phyloP scores from a whole-genome alignment of 1,140 invertebrate genomes.

The Drosophila tristis region DNA sequence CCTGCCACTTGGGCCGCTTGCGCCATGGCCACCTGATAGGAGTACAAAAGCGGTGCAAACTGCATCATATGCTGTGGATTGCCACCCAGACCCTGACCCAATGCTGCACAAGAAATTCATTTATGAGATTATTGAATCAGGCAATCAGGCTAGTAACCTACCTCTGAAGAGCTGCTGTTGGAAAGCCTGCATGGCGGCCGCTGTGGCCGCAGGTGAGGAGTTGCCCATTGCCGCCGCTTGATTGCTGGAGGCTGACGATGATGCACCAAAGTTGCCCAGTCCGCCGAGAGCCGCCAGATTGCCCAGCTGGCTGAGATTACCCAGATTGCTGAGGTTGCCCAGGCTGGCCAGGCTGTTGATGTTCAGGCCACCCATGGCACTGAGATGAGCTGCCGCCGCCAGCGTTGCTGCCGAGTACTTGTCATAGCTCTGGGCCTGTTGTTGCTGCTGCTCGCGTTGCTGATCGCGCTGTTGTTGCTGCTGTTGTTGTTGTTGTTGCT shows the following conservation, averaged over 20 bases:
- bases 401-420: constrained; percentile 84
- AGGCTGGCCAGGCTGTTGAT: constrained; percentile 72
- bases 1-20: constrained; percentile 88
- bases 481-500: constrained; percentile 78
- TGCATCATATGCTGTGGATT: constrained; percentile 92
- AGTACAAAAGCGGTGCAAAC: constrained; percentile 93
- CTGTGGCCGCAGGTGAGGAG: constrained; percentile 86
- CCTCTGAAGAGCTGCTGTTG: constrained; percentile 91
- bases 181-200: constrained; percentile 91
- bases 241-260: constrained; percentile 86
- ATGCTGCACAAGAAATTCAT: constrained; percentile 37
- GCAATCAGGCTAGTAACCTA: constrained; percentile 60
- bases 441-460: constrained; percentile 69
- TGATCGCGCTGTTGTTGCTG: constrained; percentile 79
- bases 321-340: constrained; percentile 64
- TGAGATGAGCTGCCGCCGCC: constrained; percentile 83
- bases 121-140: not conserved
- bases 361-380: constrained; percentile 78
- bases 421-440: constrained; percentile 83
- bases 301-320: constrained; percentile 79
- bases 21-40: constrained; percentile 94
- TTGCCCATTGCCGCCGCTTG: constrained; percentile 72
- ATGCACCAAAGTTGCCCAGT: constrained; percentile 70
- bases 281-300: constrained; percentile 79
- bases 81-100: constrained; percentile 83